Evolutionary conservation across 2,888 invertebrate species (phyloP), one percentile per base, ranked within the genome.

Genomic region (Melanostoma scalare): DNA sequence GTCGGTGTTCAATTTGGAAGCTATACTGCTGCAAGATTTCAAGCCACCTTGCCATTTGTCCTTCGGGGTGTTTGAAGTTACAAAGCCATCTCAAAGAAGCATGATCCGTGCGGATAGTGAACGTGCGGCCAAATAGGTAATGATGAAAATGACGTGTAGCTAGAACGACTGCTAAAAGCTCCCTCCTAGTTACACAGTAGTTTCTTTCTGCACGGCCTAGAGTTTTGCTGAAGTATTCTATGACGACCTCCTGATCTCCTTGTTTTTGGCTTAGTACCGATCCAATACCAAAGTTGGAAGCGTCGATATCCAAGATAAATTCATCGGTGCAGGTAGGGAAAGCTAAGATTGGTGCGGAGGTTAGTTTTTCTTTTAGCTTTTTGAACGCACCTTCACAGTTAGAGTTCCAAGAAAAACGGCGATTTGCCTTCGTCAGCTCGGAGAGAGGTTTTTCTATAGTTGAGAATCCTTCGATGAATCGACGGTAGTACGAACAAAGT

Each of bases 41-140:
- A 3, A 89, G 58, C 88, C 88, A 85, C 36, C 74, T 65, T 2
- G 78, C 75, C 3, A 79, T 61, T 38, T 90, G 88, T 5, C 89
- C 89, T 71, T 89, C 88, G 0, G 88, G 88, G 63, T 87, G 87
- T 58, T 88, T 87, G 38, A 89, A 88, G 38, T 87, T 86, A 35
- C 88, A 73, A 1, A 89, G 78, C 88, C 88, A 90, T 58, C 86
- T 86, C 3, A 89, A 67, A 0, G 88, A 86, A 3, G 88, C 87
- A 80, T 89, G 88, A 60, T 89, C 88, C 0, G 89, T 89, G 30
- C 87, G 75, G 0, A 89, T 58, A 6, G 80, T 20, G 60, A 89
- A 89, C 46, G 80, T 75, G 20, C 86, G 78, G 2, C 88, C 88
- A 44, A 87, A 87, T 0, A 89, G 73, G 75, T 88, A 89, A 38